Evolutionary conservation across 2,888 invertebrate species (phyloP).

Genomic region (Erannis defoliaria): DNA sequence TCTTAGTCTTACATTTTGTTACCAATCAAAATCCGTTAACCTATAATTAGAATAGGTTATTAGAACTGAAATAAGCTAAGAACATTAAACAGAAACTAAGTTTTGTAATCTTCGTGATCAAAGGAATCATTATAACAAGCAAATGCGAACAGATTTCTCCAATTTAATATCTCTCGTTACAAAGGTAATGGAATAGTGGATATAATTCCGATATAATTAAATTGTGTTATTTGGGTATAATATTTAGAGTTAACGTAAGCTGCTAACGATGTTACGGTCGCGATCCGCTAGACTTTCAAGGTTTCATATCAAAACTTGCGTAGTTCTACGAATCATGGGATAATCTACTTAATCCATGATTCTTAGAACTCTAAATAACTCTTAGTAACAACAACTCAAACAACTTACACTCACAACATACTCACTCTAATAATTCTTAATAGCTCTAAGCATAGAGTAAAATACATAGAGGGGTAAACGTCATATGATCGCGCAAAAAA

Average conservation of each 20-base stretch:
- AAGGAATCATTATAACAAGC: neutral
- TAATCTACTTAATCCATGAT: no score
- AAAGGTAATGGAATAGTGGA: slow-evolving; percentile 8
- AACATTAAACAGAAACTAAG: neutral
- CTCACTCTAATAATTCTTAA: no score
- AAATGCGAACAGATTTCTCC: neutral
- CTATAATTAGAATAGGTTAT: neutral
- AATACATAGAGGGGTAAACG: no score
- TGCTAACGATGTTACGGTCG: slow-evolving; percentile 1
- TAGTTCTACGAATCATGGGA: no score
- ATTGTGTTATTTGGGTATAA: slow-evolving; percentile 8
- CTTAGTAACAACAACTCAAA: no score
- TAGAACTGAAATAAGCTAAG: neutral
- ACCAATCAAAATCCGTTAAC: neutral
- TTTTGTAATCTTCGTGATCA: slow-evolving; percentile 5
- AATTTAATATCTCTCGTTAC: slow-evolving; percentile 5
- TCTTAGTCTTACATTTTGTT: no score
- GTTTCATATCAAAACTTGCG: neutral
- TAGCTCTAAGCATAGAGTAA: no score
- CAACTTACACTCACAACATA: no score
- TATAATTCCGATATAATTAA: slow-evolving; percentile 3
- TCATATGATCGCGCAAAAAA: no score
- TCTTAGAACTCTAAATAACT: no score
- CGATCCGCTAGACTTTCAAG: neutral
- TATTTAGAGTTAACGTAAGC: neutral